Evolutionary conservation across 2,113 vertebrate species (phyloP), one percentile per base, ranked within the genome.

Genomic region (Cettia cetti): DNA sequence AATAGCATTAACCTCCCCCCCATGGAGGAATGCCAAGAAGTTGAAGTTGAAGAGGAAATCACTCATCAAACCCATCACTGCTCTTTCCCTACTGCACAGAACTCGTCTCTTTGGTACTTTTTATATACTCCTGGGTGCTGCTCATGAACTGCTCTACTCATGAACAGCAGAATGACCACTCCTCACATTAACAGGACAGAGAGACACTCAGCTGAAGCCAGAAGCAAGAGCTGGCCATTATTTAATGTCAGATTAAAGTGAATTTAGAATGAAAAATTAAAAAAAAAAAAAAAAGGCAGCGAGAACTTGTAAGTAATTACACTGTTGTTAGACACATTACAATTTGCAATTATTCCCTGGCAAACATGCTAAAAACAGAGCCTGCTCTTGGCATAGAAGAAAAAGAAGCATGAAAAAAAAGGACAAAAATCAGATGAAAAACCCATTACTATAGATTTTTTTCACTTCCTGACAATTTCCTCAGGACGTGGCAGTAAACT

Each of bases 251-350:
- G 68, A 53, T 44, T 45, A 45, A 45, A 45, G 50, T 20, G 59
- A 94, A 89, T 92, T 88, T 77, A 70, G n/a, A 81, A 91, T 87
- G 45, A 96, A 89, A 89, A 92, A 82, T 52, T 37, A 54, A 16
- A 44, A 42, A 61, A 44, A 14, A 6, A 26, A 8, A 13, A 4
- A 42, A 96, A 89, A 86, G 91, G 82, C 47, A 63, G 61, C 31
- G 45, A 92, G n/a, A 78, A 74, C 47, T 94, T 54, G 2, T 57
- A 64, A 77, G 70, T 66, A 94, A 95, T 86, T 95, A 89, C 26
- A 40, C 31, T 57, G 49, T 59, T 18, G 0, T 91, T 85, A 84
- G 27, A 82, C 33, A 80, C 66, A 50, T 89, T 91, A 87, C 59
- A 85, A 80, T 80, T 69, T 54, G 89, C 57, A 92, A 82, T 94